Evolutionary conservation across 2,113 vertebrate species (phyloP).

Genomic region (Erythrocebus patas): DNA sequence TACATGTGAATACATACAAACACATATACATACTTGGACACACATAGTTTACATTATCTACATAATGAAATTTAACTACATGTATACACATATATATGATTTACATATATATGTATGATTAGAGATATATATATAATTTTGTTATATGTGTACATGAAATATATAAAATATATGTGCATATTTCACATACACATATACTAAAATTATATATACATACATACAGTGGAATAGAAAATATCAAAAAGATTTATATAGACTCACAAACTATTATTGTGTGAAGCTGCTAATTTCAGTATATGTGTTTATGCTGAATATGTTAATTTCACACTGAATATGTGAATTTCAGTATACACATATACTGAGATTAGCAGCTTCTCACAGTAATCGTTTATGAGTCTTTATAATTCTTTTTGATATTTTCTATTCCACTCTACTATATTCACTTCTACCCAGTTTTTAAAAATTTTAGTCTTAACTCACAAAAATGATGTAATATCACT

Average conservation of each 20-base stretch:
- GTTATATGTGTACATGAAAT: no score
- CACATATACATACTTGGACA: background rate
- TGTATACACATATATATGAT: no score
- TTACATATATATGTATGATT: no score
- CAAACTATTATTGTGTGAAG: slow-evolving; percentile 23
- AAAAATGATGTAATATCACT: slow-evolving; percentile 27
- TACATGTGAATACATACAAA: background rate
- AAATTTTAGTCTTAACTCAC: background rate
- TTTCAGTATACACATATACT: background rate
- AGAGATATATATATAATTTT: no score
- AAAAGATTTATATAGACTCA: background rate
- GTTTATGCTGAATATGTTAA: background rate
- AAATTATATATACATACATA: no score
- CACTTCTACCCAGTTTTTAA: background rate
- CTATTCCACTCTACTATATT: background rate
- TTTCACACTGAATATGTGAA: background rate
- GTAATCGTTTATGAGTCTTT: background rate
- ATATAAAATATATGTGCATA: no score
- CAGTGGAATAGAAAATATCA: background rate
- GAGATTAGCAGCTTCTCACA: slow-evolving; percentile 26
- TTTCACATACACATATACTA: no score
- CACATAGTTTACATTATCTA: background rate
- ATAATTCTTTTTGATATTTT: slow-evolving; percentile 9
- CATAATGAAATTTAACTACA: no score
- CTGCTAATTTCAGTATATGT: background rate